Evolutionary conservation across 1,140 invertebrate genomes (phyloP), one percentile per base, ranked within the genome.

Genomic region (Idris sp.): DNA sequence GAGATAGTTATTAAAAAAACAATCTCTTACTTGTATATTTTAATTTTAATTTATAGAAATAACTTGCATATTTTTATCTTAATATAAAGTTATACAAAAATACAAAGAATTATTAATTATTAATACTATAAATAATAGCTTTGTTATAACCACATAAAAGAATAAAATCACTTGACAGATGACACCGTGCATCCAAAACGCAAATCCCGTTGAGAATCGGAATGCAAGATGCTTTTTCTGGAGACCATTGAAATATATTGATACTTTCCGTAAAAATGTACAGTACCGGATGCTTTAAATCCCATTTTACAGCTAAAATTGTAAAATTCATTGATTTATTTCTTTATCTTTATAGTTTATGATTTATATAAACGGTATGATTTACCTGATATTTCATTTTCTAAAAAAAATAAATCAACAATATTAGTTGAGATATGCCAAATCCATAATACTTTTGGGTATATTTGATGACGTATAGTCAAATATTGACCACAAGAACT

Each of bases 401-500:
- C 79, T n/a, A 86, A 68, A 35, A 86, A 67, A 7, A 87, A 59
- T 71, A 85, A 82, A 68, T 87, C 85, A 4, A 85, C 51, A 51
- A 78, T 69, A 35, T 86, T 82, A 1, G 79, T 79, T 25, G 65
- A 18, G 2, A 87, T 69, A 31, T 85, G 79, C 85, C 85, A 87
- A 64, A 88, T 85, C 84, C 85, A 87, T 8, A 87, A 59, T 1
- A 84, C 83, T 9, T 80, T 78, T 33, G 85, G 81, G 76, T 87
- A 87, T 61, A 85, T 78, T 62, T 84, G 78, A 72, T 87, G 85
- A 15, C 81, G 82, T 10, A 86, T 10, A 0, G 81, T 83, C 19
- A 87, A 74, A 67, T 83, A 87, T 58, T 79, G 81, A n/a, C 85
- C 86, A 15, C 85, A 86, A 6, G 36, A 38, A 51, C 85, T 87